Conservation (phyloP, 2,797 vertebrate genomes). For the Mallotus villosus region DNA sequence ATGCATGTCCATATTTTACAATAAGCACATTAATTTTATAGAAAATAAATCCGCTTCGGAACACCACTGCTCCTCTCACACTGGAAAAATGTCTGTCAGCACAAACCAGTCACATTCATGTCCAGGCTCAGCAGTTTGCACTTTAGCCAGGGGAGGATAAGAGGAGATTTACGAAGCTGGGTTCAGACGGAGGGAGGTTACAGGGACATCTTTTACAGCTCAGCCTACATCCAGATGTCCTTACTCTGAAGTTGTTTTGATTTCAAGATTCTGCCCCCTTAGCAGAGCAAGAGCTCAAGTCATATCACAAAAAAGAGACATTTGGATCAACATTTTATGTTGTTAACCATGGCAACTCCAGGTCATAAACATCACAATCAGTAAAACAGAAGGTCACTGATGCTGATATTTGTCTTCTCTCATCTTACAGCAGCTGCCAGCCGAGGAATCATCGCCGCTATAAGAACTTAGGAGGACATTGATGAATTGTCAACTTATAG, state of each 20-base stretch:
- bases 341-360: neutral
- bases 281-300: neutral
- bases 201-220: neutral
- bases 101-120: constrained; percentile 1
- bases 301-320: constrained; percentile 9
- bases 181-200: constrained; percentile 3
- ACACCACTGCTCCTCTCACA: neutral
- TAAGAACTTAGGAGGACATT: constrained; percentile 78
- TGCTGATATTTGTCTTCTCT: constrained; percentile 7
- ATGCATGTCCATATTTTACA: neutral
- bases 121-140: neutral
- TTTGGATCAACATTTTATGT: constrained; percentile 25
- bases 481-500: constrained; percentile 41
- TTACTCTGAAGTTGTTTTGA: constrained; percentile 26
- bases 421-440: constrained; percentile 66
- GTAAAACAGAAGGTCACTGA: neutral
- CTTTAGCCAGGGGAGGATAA: neutral
- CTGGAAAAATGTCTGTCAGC: neutral
- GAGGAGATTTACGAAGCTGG: constrained; percentile 8
- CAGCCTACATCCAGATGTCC: constrained; percentile 42
- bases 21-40: neutral
- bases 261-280: neutral
- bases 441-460: constrained; percentile 58
- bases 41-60: neutral
- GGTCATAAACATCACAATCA: neutral